Evolutionary conservation across 1,140 invertebrate genomes (phyloP), one percentile per base, ranked within the genome.

Genomic region (Anoplolepis gracilipes): DNA sequence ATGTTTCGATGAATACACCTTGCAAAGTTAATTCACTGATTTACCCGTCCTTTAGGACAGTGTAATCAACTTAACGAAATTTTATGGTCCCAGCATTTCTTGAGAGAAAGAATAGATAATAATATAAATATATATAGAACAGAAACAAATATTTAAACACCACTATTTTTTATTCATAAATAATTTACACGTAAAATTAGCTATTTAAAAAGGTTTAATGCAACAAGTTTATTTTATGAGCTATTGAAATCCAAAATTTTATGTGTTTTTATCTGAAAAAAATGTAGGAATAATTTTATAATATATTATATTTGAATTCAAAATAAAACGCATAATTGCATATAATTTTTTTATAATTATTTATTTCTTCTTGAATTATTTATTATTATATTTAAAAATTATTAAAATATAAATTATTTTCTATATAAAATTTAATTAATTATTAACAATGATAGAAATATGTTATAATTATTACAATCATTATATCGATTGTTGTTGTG

Each of bases 21-120:
- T 4, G 36, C 65, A 36, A 30, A 30, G n/a, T 82, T 82, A 73
- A 82, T 82, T 59, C 42, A 82, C n/a, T 28, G 13, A 30, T 25
- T 36, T 22, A 61, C n/a, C n/a, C 65, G 36, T 42, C 22, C 8
- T 30, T 30, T 13, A 6, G 11, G 6, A 22, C 67, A 59, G 13
- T 53, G 49, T 42, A 19, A 82, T 61, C 19, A 42, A 42, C 19
- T 30, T 30, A 53, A 16, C 28, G 36, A 22, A 22, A 82, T 61
- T 73, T 73, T 25, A 19, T 25, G 16, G 7, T 13, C 19, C 59
- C 10, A 1, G n/a, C 6, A 19, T 33, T 2, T 42, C 4, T 39
- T 7, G n/a, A 19, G 11, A 39, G 4, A n/a, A 49, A 39, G 4
- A n/a, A 49, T n/a, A 70, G 3, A 5, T 25, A 10, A 61, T n/a